A percentile compares a stretch with the other conserved stretches of the same genome.
Conservation (phyloP, 2,888 invertebrate species). For the Brachyptera risi region DNA sequence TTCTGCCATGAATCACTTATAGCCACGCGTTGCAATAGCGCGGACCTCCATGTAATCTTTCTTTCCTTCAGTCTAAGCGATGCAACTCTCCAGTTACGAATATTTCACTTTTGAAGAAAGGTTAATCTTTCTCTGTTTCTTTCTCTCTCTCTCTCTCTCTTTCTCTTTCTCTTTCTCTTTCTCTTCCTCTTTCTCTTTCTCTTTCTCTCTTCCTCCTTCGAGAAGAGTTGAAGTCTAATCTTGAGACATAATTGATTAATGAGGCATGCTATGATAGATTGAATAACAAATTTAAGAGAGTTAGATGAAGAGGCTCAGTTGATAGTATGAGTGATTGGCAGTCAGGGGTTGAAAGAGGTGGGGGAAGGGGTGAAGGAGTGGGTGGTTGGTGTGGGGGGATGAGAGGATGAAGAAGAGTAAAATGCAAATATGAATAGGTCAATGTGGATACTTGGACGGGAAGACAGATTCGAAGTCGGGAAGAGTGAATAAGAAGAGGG, state of each 20-base stretch:
- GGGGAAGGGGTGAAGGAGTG: neutral
- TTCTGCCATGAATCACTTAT: no score
- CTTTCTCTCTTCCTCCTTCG: neutral
- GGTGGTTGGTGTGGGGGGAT: no score
- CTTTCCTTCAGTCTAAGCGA: no score
- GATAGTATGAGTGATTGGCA: constrained; percentile 16
- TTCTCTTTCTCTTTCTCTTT: neutral
- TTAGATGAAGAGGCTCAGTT: constrained; percentile 8
- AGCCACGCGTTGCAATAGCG: no score
- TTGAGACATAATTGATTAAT: constrained; percentile 26
- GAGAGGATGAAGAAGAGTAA: no score
- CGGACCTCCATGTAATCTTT: no score
- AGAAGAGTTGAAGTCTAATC: constrained; percentile 1
- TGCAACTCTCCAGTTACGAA: no score
- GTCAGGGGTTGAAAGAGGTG: neutral
- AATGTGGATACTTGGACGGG: no score
- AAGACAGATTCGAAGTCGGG: no score
- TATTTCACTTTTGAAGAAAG: no score
- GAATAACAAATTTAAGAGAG: constrained; percentile 19
- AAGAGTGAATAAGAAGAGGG: no score
- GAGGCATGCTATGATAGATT: constrained; percentile 24
- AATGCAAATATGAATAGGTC: no score
- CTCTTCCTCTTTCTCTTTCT: neutral
- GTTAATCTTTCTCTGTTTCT: neutral
- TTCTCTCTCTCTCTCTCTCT: constrained; percentile 5